Evolutionary conservation across 2,888 invertebrate genomes (phyloP).

Genomic region (Ceriagrion tenellum): DNA sequence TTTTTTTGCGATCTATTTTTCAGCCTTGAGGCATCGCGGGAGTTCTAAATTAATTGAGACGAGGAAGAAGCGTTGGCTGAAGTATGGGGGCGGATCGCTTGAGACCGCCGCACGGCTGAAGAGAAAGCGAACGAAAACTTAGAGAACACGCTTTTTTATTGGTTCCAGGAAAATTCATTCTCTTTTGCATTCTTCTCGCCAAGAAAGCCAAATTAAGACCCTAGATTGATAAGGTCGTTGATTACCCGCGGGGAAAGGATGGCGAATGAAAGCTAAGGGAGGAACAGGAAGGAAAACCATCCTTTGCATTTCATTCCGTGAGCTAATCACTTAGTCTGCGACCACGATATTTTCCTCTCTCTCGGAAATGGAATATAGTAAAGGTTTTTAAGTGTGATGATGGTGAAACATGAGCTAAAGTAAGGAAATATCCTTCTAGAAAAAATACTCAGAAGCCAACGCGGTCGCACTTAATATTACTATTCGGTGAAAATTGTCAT

Average conservation of each 20-base stretch:
- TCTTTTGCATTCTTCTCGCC: not conserved
- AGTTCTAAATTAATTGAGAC: not conserved
- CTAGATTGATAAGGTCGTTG: not conserved
- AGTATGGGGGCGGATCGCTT: not conserved
- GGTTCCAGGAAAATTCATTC: not conserved
- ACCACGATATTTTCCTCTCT: not conserved
- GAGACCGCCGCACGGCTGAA: not conserved
- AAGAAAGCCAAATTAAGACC: conserved; percentile 32
- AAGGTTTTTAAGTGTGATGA: not conserved
- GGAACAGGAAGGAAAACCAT: not conserved
- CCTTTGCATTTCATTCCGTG: not conserved
- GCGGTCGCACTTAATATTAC: too few relatives aligned
- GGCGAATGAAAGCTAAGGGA: not conserved
- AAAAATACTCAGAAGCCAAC: too few relatives aligned
- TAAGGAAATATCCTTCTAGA: too few relatives aligned
- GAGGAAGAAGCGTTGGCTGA: not conserved
- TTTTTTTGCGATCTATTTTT: not conserved
- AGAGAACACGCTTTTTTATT: not conserved
- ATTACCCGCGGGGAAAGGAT: not conserved
- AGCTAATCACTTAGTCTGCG: conserved; percentile 1
- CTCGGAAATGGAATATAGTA: not conserved
- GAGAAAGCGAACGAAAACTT: not conserved
- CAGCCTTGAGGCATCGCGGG: not conserved
- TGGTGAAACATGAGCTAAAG: not conserved
- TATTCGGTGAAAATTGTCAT: too few relatives aligned